Base-by-base conservation (phyloP, 2,113 vertebrate species). In the Bubo bubo region DNA sequence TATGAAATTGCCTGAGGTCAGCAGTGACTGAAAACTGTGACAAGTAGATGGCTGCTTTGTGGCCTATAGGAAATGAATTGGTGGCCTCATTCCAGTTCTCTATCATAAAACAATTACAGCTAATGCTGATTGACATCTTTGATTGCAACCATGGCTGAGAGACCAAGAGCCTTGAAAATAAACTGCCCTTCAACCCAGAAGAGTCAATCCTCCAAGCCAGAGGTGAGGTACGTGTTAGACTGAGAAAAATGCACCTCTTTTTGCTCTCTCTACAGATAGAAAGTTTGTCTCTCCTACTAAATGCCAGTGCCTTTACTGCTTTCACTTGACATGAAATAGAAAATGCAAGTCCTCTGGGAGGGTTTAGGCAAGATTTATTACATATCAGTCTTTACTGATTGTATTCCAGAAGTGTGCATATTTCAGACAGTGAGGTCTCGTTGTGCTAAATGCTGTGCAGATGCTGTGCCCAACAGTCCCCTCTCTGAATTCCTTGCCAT, bases 101-200 rank as follows among this genome's bases (percentile, higher is more conserved):
- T 84, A 89, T 95, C 92, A 97, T 96, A 96, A 97, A 94, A 88
- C 85, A 96, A 95, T 95, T 97, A 90, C 63, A 50, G 30, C 9
- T 97, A 86, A 95, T 96, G 66, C 35, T 96, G 94, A 97, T 85
- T 92, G 96, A 94, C 94, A 75, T 72, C 86, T 91, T 93, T 95
- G 92, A 97, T 92, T 92, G 88, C 64, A 86, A 15, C 35, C 35
- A 58, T 66, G 43, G 68, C 83, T 85, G 52, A 94, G 70, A 95
- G 79, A 68, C 79, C 64, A 89, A 84, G 70, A 93, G 76, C 83
- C 76, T 94, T 89, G 76, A 94, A 96, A 96, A 95, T 89, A 95
- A 95, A 95, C 35, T 89, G 60, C 56, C 89, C 77, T 97, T 89
- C 86, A 94, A 87, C 62, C 66, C 66, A 95, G 45, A 90, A 74